These are phyloP conservation scores for Gulo gulo DNA, from an alignment of 2,113 vertebrate genomes.

Conservation along the genomic window DNA sequence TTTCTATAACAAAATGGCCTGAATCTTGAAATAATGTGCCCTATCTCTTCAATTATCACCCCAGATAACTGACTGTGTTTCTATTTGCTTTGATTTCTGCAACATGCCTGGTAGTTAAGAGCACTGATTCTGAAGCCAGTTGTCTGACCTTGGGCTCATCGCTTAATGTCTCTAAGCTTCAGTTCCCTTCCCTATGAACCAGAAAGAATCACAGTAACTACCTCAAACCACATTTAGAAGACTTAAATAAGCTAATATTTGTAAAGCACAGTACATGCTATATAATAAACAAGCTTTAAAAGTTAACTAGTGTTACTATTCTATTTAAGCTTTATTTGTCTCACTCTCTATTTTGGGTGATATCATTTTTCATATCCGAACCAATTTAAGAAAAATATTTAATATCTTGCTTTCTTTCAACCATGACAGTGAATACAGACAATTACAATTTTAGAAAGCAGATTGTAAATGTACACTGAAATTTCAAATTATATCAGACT, in stretches of 20 bases:
- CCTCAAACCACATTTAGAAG: neutral
- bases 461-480: neutral
- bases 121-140: no score
- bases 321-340: neutral
- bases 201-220: neutral
- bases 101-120: neutral
- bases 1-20: neutral
- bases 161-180: neutral
- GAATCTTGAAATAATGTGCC: neutral
- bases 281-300: neutral
- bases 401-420: neutral
- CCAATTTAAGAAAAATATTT: slow-evolving; percentile 35
- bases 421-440: neutral
- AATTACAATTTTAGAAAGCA: slow-evolving; percentile 18
- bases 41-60: neutral
- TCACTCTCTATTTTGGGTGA: neutral
- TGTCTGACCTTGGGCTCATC: neutral
- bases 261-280: neutral
- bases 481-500: slow-evolving; percentile 20
- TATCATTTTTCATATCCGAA: neutral
- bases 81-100: neutral
- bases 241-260: neutral
- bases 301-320: neutral
- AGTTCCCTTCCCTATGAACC: neutral
- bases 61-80: neutral